A percentile compares a stretch with the other conserved stretches of the same genome.
phyloP scores from a whole-genome alignment of 1,140 invertebrate species.

The Meteorus sp. region DNA sequence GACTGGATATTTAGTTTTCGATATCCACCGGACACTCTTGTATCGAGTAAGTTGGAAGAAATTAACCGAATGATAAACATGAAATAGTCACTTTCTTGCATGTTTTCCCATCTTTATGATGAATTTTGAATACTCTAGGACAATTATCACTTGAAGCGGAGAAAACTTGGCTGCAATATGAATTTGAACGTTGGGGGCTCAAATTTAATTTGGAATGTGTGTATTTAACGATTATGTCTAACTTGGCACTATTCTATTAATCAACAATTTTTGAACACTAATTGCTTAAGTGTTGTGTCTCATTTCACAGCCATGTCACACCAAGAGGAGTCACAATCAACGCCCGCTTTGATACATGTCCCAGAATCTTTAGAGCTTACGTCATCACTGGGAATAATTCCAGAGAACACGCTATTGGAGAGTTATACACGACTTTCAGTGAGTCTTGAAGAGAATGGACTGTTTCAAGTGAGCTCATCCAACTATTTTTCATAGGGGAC shows the following conservation, averaged over 20 bases:
- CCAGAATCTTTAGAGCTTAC: slow-evolving; percentile 60
- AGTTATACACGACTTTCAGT: slow-evolving; percentile 83
- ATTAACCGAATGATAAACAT: slow-evolving; percentile 7
- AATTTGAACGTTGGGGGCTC: slow-evolving; percentile 81
- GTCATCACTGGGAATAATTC: slow-evolving; percentile 75
- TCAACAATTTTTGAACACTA: slow-evolving; percentile 1
- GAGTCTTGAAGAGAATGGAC: slow-evolving; percentile 80
- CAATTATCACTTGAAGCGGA: slow-evolving; percentile 83
- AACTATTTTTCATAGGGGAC: neutral
- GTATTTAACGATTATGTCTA: slow-evolving; percentile 36
- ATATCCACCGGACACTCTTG: slow-evolving; percentile 79
- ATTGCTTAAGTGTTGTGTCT: slow-evolving; percentile 17
- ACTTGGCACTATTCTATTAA: neutral
- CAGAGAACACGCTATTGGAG: slow-evolving; percentile 81
- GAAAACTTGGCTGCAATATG: slow-evolving; percentile 85
- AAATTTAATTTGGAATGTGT: slow-evolving; percentile 81
- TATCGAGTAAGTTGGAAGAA: slow-evolving; percentile 69
- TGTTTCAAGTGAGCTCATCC: slow-evolving; percentile 71
- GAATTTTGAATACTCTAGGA: slow-evolving; percentile 62
- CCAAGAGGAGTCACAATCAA: slow-evolving; percentile 84
- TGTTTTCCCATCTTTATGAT: slow-evolving; percentile 11
- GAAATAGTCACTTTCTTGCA: neutral
- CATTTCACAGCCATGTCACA: slow-evolving; percentile 61
- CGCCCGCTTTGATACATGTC: slow-evolving; percentile 73
- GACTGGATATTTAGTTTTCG: slow-evolving; percentile 94